phyloP scores from a whole-genome alignment of 2,888 invertebrate species.

The Nemotelus pantherinus region DNA sequence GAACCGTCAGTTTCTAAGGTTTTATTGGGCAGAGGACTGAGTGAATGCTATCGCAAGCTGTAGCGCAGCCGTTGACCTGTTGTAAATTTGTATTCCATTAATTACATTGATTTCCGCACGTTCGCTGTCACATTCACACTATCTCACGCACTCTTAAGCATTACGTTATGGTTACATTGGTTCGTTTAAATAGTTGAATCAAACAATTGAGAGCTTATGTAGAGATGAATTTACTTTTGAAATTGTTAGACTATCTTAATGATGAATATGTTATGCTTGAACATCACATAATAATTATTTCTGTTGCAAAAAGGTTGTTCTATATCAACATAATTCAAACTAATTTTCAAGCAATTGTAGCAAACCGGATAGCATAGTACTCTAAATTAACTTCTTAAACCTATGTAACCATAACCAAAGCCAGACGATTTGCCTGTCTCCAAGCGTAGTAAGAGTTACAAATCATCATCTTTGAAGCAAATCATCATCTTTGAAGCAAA shows the following conservation, averaged over 20 bases:
- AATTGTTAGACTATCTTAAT: no score
- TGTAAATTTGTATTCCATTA: slow-evolving; percentile 49
- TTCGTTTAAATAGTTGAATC: not conserved
- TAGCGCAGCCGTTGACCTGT: slow-evolving; percentile 47
- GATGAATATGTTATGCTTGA: no score
- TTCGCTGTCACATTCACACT: slow-evolving; percentile 40
- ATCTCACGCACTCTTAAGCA: slow-evolving; percentile 16
- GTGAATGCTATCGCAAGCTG: slow-evolving; percentile 35
- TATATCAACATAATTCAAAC: no score
- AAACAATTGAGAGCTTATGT: no score
- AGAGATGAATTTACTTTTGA: no score
- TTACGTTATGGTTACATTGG: slow-evolving; percentile 26
- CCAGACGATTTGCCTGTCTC: slow-evolving; percentile 4
- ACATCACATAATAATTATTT: no score
- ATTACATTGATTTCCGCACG: slow-evolving; percentile 46
- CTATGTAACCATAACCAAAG: slow-evolving; percentile 21
- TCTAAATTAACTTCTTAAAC: no score
- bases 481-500: not conserved
- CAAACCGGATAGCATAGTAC: no score
- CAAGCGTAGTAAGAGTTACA: no score
- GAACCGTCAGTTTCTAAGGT: slow-evolving; percentile 38
- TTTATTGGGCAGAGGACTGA: slow-evolving; percentile 19
- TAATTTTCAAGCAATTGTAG: no score
- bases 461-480: not conserved
- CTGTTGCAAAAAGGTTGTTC: no score